phyloP scores from a whole-genome alignment of 1,140 invertebrate genomes.

The Drosophila arawakana region DNA sequence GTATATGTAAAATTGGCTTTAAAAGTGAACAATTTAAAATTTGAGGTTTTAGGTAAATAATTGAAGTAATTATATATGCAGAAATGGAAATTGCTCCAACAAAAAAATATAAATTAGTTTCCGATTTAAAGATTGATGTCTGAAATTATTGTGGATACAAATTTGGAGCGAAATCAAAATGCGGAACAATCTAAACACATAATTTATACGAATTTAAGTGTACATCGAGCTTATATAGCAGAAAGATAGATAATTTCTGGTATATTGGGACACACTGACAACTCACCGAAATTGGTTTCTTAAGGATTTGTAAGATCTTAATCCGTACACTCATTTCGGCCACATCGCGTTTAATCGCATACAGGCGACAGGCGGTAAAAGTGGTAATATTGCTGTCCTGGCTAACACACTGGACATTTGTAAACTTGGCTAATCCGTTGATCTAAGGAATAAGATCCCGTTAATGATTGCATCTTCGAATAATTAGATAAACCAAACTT shows the following conservation, averaged over 20 bases:
- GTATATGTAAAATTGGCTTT: too few relatives aligned
- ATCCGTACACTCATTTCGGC: constrained; percentile 58
- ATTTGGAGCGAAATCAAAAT: not conserved
- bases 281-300: constrained; percentile 62
- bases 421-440: constrained; percentile 64
- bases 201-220: not conserved
- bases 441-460: constrained; percentile 26
- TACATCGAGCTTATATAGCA: not conserved
- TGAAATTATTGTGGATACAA: not conserved
- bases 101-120: not conserved
- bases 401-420: constrained; percentile 64
- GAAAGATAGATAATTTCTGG: not conserved
- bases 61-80: too few relatives aligned
- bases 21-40: too few relatives aligned
- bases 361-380: constrained; percentile 60
- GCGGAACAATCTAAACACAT: not conserved
- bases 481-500: constrained; percentile 20
- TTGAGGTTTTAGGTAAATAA: too few relatives aligned
- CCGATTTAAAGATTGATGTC: not conserved
- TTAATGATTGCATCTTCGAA: not conserved
- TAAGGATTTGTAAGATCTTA: constrained; percentile 47
- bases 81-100: not conserved
- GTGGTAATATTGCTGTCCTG: constrained; percentile 49
- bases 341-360: constrained; percentile 73
- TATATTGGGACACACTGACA: too few relatives aligned